Evolutionary conservation across 2,888 invertebrate species (phyloP), one percentile per base, ranked within the genome.

Genomic region (Nezara viridula): DNA sequence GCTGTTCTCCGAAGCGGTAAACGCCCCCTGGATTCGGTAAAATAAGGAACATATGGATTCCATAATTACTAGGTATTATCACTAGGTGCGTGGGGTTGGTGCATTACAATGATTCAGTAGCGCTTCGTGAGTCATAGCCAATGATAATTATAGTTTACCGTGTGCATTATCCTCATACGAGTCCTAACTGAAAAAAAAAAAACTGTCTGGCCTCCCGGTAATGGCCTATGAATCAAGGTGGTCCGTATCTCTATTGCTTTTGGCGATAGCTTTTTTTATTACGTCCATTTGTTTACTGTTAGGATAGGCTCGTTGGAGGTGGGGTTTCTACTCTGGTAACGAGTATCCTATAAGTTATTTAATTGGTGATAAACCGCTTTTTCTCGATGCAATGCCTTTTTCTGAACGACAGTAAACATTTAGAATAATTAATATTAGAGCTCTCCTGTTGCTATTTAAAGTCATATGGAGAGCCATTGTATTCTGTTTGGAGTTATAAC

Each of bases 91-190:
- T 81, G 81, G 81, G 81, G n/a, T 44, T 81, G 44, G 19, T n/a
- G 37, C n/a, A 47, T 81, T 81, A 81, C 10, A 32, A 81, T 81
- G 44, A 47, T 73, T 73, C 66, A 73, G 32, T 5, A 37, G 0
- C 1, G 5, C 10, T 16, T 32, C 0, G 66, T 73, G 81, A 81
- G 81, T 81, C 81, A 81, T 44, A 21, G 81, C 14, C 9, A 81
- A 81, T 81, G 81, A n/a, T 81, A 81, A 81, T 81, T 81, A 10
- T 81, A n/a, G 44, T n/a, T 24, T n/a, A 81, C n/a, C 44, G 14
- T 40, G 81, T 81, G 40, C 81, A 81, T 81, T 81, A 81, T 81
- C 44, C n/a, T 12, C 24, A n/a, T 81, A 44, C 44, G 44, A 44
- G n/a, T 14, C 10, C 44, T n/a, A 81, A 14, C n/a, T 16, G 44